Conservation (phyloP, 2,888 invertebrate genomes). For the Ametastegia equiseti region DNA sequence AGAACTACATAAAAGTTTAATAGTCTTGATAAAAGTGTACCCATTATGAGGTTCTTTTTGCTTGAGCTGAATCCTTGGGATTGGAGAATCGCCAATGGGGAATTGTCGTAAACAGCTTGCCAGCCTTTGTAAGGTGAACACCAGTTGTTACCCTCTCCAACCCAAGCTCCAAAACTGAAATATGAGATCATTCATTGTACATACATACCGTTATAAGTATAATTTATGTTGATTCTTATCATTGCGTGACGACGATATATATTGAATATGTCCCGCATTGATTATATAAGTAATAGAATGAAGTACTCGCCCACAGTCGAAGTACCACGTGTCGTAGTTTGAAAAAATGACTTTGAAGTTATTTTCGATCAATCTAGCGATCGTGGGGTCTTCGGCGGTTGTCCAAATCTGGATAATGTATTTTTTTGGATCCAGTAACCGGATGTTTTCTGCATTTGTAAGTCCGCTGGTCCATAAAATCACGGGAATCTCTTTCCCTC, state of each 20-base stretch:
- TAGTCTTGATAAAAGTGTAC: slow-evolving; percentile 68
- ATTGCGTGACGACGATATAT: slow-evolving; percentile 20
- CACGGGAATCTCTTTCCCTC: slow-evolving; percentile 80
- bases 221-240: not conserved
- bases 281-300: not conserved
- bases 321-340: slow-evolving; percentile 91
- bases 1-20: slow-evolving; percentile 3
- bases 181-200: too few species aligned
- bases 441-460: slow-evolving; percentile 82
- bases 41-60: slow-evolving; percentile 78
- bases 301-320: slow-evolving; percentile 85
- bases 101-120: slow-evolving; percentile 91
- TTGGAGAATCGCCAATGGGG: slow-evolving; percentile 79
- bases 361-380: slow-evolving; percentile 83
- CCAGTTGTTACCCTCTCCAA: slow-evolving; percentile 91
- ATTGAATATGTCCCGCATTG: not conserved
- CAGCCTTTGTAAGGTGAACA: slow-evolving; percentile 94
- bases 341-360: slow-evolving; percentile 89
- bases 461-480: slow-evolving; percentile 91
- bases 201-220: not conserved
- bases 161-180: slow-evolving; percentile 86
- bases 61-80: slow-evolving; percentile 73
- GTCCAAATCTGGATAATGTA: slow-evolving; percentile 94
- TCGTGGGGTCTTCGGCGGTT: slow-evolving; percentile 81
- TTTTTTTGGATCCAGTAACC: slow-evolving; percentile 83